Conservation (phyloP, 2,113 vertebrate species). For the Enhydra lutris region DNA sequence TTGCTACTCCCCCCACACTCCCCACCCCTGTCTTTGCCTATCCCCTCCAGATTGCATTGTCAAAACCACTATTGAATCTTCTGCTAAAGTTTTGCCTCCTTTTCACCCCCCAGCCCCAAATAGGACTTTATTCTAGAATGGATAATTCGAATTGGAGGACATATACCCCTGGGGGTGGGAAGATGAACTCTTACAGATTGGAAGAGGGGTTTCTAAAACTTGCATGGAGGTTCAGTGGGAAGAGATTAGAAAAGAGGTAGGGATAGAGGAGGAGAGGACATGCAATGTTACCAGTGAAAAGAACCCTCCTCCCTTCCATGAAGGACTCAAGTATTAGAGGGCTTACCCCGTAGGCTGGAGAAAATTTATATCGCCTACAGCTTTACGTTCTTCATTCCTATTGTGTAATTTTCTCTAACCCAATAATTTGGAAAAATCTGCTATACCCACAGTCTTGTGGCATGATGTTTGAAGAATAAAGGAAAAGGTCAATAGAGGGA, state of each 20-base stretch:
- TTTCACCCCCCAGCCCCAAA: too few relatives aligned
- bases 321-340: not conserved
- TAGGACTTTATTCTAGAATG: not conserved
- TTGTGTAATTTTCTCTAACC: not conserved
- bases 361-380: not conserved
- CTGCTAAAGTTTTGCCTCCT: not conserved
- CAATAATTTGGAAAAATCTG: not conserved
- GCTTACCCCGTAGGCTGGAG: not conserved
- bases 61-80: not conserved
- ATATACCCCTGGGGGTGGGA: not conserved
- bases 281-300: not conserved
- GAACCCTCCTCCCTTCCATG: not conserved
- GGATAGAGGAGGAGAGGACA: not conserved
- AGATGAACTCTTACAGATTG: not conserved
- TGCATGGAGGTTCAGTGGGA: not conserved
- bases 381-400: not conserved
- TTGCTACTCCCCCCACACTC: fast-evolving
- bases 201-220: not conserved
- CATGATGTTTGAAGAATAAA: not conserved
- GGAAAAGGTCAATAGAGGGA: not conserved
- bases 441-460: not conserved
- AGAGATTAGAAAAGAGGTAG: not conserved
- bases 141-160: not conserved
- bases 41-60: not conserved
- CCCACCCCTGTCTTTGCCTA: not conserved